Evolutionary conservation across 2,888 invertebrate species (phyloP).

Genomic region (Priapulus caudatus): DNA sequence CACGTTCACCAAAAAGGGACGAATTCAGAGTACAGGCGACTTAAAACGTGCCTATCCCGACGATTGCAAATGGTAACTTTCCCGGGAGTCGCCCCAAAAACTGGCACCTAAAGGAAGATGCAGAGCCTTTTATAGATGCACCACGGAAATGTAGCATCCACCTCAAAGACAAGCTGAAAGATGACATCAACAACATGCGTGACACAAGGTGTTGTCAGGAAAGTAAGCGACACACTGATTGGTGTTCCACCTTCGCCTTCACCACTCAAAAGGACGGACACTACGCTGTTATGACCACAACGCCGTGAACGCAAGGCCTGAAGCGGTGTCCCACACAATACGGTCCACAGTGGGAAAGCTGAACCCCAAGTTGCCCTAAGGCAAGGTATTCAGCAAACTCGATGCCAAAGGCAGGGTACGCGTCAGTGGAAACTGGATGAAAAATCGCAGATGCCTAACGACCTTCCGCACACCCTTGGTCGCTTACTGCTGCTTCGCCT

Average conservation of each 20-base stretch:
- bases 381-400: slow-evolving; percentile 17
- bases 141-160: slow-evolving; percentile 11
- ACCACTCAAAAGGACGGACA: slow-evolving; percentile 7
- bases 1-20: not conserved
- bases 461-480: slow-evolving; percentile 18
- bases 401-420: no score
- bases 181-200: slow-evolving; percentile 13
- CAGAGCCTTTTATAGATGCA: slow-evolving; percentile 11
- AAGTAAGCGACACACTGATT: slow-evolving; percentile 13
- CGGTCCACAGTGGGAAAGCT: no score
- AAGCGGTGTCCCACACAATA: slow-evolving; percentile 15
- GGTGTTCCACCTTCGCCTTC: slow-evolving; percentile 11
- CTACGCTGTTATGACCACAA: slow-evolving; percentile 14
- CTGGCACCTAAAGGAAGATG: not conserved
- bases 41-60: slow-evolving; percentile 9
- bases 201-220: slow-evolving; percentile 11
- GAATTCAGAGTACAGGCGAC: not conserved
- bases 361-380: slow-evolving; percentile 12
- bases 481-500: no score
- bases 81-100: slow-evolving; percentile 4
- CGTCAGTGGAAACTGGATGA: slow-evolving; percentile 14
- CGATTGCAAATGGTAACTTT: slow-evolving; percentile 11
- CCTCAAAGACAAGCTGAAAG: slow-evolving; percentile 10
- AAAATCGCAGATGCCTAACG: slow-evolving; percentile 15
- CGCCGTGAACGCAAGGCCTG: slow-evolving; percentile 16